A percentile compares a stretch with the other conserved stretches of the same genome.
Conservation (phyloP, 2,888 invertebrate species). For the Neocrepidodera transversa region DNA sequence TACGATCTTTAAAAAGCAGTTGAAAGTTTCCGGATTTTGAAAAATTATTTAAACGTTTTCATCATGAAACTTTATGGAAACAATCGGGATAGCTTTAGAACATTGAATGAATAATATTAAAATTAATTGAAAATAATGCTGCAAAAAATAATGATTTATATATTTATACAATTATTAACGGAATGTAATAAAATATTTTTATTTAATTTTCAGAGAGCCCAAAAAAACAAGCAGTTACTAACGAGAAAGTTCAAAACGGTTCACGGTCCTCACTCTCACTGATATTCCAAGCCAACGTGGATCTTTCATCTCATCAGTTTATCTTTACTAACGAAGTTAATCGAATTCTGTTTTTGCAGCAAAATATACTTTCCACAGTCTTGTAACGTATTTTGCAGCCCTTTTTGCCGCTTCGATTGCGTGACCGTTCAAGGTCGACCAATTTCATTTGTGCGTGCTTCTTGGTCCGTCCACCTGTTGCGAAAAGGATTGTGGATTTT, state of each 20-base stretch:
- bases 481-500: slow-evolving; percentile 2
- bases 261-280: slow-evolving; percentile 55
- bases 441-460: background rate
- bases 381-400: slow-evolving; percentile 1
- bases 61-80: no score
- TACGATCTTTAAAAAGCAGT: slow-evolving; percentile 34
- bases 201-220: slow-evolving; percentile 56
- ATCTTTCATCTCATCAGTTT: slow-evolving; percentile 11
- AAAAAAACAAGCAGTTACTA: slow-evolving; percentile 58
- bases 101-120: no score
- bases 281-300: slow-evolving; percentile 13
- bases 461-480: background rate
- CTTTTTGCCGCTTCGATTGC: background rate
- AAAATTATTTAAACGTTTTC: slow-evolving; percentile 22
- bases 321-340: slow-evolving; percentile 15
- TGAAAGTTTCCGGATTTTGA: slow-evolving; percentile 14
- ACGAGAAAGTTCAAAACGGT: slow-evolving; percentile 61
- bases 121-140: no score
- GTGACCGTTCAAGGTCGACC: background rate
- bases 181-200: no score
- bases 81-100: no score
- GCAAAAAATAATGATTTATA: no score
- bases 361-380: slow-evolving; percentile 16
- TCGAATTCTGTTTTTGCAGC: slow-evolving; percentile 26
- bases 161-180: no score